Evolutionary conservation across 2,888 invertebrate species (phyloP).

Genomic region (Trachelus iudaicus): DNA sequence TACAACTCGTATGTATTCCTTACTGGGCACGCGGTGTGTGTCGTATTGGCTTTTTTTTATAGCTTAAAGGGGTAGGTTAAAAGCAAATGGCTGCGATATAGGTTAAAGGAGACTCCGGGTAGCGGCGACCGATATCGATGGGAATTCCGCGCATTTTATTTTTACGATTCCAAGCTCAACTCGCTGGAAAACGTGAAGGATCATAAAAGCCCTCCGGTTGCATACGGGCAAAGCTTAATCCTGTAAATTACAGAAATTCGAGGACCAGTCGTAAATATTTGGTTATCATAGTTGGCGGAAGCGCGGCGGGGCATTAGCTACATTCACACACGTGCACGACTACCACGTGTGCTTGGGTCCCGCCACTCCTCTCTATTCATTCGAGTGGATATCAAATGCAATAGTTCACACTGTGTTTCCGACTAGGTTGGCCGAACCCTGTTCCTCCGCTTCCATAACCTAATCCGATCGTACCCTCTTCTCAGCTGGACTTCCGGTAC

Average conservation of each 20-base stretch:
- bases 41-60: neutral
- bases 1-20: neutral
- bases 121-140: neutral
- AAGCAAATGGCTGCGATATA: neutral
- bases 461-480: neutral
- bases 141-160: slow-evolving; percentile 1
- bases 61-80: neutral
- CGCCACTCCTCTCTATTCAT: slow-evolving; percentile 47
- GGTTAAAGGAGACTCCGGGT: neutral
- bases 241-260: slow-evolving; percentile 58
- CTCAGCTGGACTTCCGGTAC: neutral
- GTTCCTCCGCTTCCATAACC: neutral
- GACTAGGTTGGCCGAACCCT: neutral
- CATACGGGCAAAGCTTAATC: slow-evolving; percentile 3
- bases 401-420: slow-evolving; percentile 48
- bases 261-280: slow-evolving; percentile 58
- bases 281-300: slow-evolving; percentile 62
- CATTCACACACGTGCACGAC: slow-evolving; percentile 37
- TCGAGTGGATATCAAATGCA: slow-evolving; percentile 61
- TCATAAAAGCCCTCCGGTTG: neutral
- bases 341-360: neutral
- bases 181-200: neutral
- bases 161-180: neutral
- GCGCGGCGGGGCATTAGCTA: slow-evolving; percentile 51
- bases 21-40: neutral